Evolutionary conservation across 2,113 vertebrate species (phyloP).

Genomic region (Corynorhinus townsendii): DNA sequence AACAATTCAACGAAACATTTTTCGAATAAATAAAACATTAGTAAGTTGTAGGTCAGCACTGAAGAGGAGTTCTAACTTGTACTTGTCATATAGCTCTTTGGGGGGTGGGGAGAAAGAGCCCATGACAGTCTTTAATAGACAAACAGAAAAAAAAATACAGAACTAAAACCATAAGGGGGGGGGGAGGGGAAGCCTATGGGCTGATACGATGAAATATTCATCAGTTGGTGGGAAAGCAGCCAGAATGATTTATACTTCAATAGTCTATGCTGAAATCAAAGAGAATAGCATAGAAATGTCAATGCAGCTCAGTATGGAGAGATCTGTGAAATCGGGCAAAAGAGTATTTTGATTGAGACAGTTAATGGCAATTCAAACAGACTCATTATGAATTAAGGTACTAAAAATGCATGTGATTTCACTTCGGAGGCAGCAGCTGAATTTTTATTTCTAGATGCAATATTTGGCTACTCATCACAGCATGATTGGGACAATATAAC

Average conservation of each 20-base stretch:
- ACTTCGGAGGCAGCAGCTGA: slow-evolving; percentile 48
- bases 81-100: neutral
- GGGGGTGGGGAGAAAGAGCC: neutral
- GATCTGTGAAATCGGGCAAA: neutral
- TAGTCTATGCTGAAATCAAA: slow-evolving; percentile 37
- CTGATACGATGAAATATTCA: slow-evolving; percentile 63
- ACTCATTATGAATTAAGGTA: slow-evolving; percentile 68
- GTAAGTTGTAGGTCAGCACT: neutral
- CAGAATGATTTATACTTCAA: slow-evolving; percentile 68
- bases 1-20: neutral
- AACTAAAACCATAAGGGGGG: neutral
- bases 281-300: slow-evolving; percentile 46
- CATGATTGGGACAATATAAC: slow-evolving; percentile 58
- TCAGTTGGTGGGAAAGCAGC: slow-evolving; percentile 55
- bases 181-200: neutral
- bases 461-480: slow-evolving; percentile 59
- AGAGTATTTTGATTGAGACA: slow-evolving; percentile 50
- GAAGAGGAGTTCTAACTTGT: neutral
- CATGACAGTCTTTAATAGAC: neutral
- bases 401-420: slow-evolving; percentile 68
- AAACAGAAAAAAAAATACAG: neutral
- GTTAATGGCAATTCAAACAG: slow-evolving; percentile 58
- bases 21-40: neutral
- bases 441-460: slow-evolving; percentile 49
- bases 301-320: neutral